Evolutionary conservation across 2,888 invertebrate species (phyloP).

Genomic region (Onthophagus sagittarius): DNA sequence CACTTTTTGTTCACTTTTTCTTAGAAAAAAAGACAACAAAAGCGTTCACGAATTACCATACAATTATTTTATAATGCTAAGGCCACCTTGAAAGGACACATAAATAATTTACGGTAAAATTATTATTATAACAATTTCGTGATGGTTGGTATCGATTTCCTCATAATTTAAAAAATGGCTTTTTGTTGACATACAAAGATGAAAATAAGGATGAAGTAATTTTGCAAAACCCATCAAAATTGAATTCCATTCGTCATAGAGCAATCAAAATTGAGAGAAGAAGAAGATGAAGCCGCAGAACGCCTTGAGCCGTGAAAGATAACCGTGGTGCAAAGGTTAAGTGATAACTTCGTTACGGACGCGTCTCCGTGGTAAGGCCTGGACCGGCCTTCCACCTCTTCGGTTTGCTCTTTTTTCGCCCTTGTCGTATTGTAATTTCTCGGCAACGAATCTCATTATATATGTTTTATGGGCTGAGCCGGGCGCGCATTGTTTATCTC

Average conservation of each 20-base stretch:
- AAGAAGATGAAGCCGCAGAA: not conserved
- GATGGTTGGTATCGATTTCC: no score
- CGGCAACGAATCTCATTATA: conserved; percentile 13
- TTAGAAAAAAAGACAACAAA: not conserved
- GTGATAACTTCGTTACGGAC: not conserved
- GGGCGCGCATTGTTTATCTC: conserved; percentile 11
- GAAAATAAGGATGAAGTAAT: not conserved
- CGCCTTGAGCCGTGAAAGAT: not conserved
- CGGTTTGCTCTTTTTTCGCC: not conserved
- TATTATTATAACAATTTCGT: no score
- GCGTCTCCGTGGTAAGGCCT: not conserved
- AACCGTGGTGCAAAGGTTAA: not conserved
- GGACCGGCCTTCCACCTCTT: not conserved
- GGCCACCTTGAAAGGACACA: not conserved
- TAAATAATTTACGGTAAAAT: no score
- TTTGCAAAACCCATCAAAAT: not conserved
- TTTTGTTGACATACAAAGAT: no score
- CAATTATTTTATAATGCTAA: not conserved
- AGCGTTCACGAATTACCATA: not conserved
- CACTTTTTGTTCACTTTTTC: not conserved
- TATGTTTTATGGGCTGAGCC: conserved; percentile 10
- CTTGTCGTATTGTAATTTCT: conserved; percentile 10
- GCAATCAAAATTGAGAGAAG: not conserved
- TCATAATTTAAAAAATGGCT: no score
- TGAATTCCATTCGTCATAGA: not conserved